These are phyloP conservation scores for Oscheius sp. DNA, from an alignment of 1,140 invertebrate genomes.

Conservation along the genomic window DNA sequence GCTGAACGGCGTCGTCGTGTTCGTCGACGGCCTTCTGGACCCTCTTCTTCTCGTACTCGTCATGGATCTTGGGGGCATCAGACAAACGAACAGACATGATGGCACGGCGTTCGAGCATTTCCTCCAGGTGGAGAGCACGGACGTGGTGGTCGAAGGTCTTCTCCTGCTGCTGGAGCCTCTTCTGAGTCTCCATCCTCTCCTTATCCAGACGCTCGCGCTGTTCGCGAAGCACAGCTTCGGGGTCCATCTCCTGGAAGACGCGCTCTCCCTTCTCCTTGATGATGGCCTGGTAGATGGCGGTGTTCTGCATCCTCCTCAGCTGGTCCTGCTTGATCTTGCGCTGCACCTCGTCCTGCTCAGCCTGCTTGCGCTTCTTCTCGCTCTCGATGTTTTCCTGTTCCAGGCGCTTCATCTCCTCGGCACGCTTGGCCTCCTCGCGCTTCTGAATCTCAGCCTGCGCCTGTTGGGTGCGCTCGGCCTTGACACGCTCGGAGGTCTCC, in stretches of 20 bases:
- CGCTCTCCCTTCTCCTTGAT: slow-evolving; percentile 57
- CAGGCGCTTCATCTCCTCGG: slow-evolving; percentile 55
- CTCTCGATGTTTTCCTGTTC: slow-evolving; percentile 55
- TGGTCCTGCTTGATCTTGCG: slow-evolving; percentile 35
- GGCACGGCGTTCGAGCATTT: slow-evolving; percentile 49
- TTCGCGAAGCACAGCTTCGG: slow-evolving; percentile 51
- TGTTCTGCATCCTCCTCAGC: slow-evolving; percentile 38
- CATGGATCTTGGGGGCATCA: slow-evolving; percentile 40
- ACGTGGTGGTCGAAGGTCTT: slow-evolving; percentile 60
- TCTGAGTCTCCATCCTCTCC: slow-evolving; percentile 31
- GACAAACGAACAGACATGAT: slow-evolving; percentile 34
- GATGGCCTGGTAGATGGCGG: slow-evolving; percentile 52
- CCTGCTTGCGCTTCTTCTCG: slow-evolving; percentile 46
- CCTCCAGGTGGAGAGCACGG: slow-evolving; percentile 58
- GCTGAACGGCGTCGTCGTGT: slow-evolving; percentile 41
- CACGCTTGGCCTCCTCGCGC: slow-evolving; percentile 51
- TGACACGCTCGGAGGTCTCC: slow-evolving; percentile 48
- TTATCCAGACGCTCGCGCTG: slow-evolving; percentile 46
- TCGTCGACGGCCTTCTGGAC: slow-evolving; percentile 50
- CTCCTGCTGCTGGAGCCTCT: slow-evolving; percentile 44
- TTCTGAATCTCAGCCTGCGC: slow-evolving; percentile 46
- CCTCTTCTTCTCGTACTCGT: slow-evolving; percentile 49
- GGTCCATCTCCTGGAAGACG: slow-evolving; percentile 52
- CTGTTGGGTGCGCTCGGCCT: slow-evolving; percentile 47
- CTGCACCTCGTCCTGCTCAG: slow-evolving; percentile 48